Base-by-base conservation (phyloP, 2,113 vertebrate species). In the Microcebus jonahi region DNA sequence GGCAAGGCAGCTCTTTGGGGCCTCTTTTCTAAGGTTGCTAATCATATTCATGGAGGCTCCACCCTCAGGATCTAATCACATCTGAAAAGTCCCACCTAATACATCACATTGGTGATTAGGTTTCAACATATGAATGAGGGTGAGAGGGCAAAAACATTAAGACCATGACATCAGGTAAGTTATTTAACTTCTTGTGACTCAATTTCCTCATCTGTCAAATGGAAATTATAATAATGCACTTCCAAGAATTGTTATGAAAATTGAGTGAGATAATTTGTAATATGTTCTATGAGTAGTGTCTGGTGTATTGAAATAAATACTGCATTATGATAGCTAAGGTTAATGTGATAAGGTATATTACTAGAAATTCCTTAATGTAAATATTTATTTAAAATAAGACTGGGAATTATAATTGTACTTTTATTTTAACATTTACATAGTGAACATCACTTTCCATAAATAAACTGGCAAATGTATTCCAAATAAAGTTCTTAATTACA, bases 401-500 rank as follows among this genome's bases (percentile, higher is more conserved):
- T 21, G 42, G 27, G 34, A 88, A 89, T 85, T 90, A 42, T 85
- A 73, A 84, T 90, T 48, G 61, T 65, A 45, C 18, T 73, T 91
- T 91, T 13, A 85, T 93, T 90, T 92, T 77, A 17, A 96, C 63
- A 17, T 91, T 95, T 73, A 88, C 10, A 67, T 45, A 82, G 29
- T 31, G 57, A 34, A 53, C 13, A 95, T 29, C 87, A 34, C 39
- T 96, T 65, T 13, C 31, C 8, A 55, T 65, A 36, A 96, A 71
- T 90, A 94, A 98, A 93, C 75, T 97, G 31, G 55, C 42, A 96
- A 70, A 92, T 15, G 2, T 57, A 92, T 97, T 98, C 73, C 25
- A 97, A 98, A 96, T 85, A 96, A 96, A 91, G 25, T 96, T 96
- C 95, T 65, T 91, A 97, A 96, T 97, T 98, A 6, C 48, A 91